These are phyloP conservation scores for Dryomyza anilis DNA, from an alignment of 2,888 invertebrate species.

Conservation along the genomic window DNA sequence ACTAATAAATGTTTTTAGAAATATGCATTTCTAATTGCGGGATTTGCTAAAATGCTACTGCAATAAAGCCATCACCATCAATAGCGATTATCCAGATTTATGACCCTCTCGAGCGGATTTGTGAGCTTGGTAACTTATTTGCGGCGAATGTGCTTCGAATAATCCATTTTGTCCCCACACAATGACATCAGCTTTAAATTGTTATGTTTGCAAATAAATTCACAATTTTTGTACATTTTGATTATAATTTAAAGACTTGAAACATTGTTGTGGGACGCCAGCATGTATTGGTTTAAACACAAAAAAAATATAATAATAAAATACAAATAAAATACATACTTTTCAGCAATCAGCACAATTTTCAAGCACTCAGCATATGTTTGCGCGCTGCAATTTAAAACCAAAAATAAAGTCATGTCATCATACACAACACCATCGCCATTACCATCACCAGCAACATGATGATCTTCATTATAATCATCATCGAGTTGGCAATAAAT, in stretches of 20 bases:
- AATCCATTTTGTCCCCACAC: neutral
- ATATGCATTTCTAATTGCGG: no score
- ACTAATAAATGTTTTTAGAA: no score
- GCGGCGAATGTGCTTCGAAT: no score
- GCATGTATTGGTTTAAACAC: neutral
- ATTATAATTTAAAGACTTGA: neutral
- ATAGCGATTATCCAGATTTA: no score
- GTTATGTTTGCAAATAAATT: neutral
- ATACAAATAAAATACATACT: neutral
- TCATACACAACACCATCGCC: neutral
- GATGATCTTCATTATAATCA: neutral
- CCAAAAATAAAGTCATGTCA: neutral
- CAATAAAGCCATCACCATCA: no score
- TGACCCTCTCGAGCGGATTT: no score
- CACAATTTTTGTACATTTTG: neutral
- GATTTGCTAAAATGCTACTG: no score
- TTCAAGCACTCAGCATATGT: neutral
- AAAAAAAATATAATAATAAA: neutral
- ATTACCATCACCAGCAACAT: neutral
- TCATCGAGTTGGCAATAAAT: constrained; percentile 10
- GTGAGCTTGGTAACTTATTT: no score
- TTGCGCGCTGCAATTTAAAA: neutral
- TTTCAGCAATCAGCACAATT: neutral
- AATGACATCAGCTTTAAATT: constrained; percentile 7
- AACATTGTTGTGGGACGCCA: neutral